Evolutionary conservation across 2,888 invertebrate species (phyloP), one percentile per base, ranked within the genome.

Genomic region (Pogonocherus hispidulus): DNA sequence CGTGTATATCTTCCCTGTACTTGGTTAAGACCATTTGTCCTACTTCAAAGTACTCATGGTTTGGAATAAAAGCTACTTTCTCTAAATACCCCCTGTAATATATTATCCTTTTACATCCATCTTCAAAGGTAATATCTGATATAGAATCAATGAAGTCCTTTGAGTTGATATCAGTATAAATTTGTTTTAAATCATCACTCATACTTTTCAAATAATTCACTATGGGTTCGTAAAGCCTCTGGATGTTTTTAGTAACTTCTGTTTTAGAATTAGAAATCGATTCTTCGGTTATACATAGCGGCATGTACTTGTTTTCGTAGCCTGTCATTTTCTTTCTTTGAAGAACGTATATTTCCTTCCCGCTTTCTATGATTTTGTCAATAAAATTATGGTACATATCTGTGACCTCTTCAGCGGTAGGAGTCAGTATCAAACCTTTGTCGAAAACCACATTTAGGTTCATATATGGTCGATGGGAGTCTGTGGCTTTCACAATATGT

Each of bases 11-110:
- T n/a, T 84, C 84, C 41, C 92, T 88, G 75, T 91, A 91, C 41
- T 87, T 86, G 2, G 87, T 84, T 79, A 92, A 90, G 71, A 87
- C 84, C 1, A 92, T 86, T 32, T 88, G 86, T 1, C 90, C 90
- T 72, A 90, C 88, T 63, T 88, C 86, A 74, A 93, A 92, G 81
- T 90, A 92, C 80, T 91, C 91, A 72, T 89, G 90, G 78, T 88
- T 88, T 11, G 91, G 88, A 77, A 91, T 88, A 47, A 88, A 88
- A 9, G 89, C 88, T 52, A 92, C 87, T 80, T 87, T 87, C 14
- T 88, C 87, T 74, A 90, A 87, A 57, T 89, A 90, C 32, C 70
- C 68, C 22, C 71, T 88, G 75, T 90, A 91, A 71, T 87, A 88
- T 72, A 86, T 85, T 52, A 92, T 90, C 81, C 90, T 89, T 52